These are phyloP conservation scores for Bursaphelenchus mucronatus DNA, from an alignment of 1,140 invertebrate genomes.

Conservation along the genomic window DNA sequence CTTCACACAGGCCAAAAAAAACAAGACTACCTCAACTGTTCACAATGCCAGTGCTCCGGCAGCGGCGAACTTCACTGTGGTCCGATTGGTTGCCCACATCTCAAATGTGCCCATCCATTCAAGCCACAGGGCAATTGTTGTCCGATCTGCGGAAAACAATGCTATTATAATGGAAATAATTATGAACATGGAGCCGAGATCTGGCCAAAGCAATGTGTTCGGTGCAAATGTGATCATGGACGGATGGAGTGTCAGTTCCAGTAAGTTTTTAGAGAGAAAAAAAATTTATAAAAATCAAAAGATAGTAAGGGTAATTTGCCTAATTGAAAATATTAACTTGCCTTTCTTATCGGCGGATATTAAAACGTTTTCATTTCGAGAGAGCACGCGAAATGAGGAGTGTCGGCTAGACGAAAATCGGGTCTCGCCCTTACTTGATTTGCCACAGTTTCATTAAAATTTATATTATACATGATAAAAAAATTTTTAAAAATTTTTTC, in stretches of 20 bases:
- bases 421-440: too few species aligned
- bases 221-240: conserved; percentile 42
- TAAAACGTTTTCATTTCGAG: conserved; percentile 12
- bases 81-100: conserved; percentile 41
- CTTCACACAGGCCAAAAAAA: background rate
- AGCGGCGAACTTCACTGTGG: conserved; percentile 41
- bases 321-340: conserved; percentile 5
- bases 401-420: too few species aligned
- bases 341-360: too few species aligned
- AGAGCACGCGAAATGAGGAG: too few species aligned
- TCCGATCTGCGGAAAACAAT: conserved; percentile 44
- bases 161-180: conserved; percentile 42
- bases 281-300: conserved; percentile 21
- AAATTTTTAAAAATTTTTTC: conserved; percentile 25
- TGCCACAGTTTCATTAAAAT: conserved; percentile 11
- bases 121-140: conserved; percentile 33
- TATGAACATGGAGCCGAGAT: conserved; percentile 40
- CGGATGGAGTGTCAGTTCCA: conserved; percentile 53
- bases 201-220: conserved; percentile 52
- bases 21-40: conserved; percentile 23
- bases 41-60: conserved; percentile 44
- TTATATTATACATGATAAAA: background rate
- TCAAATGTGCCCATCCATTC: conserved; percentile 44
- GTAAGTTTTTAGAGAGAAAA: conserved; percentile 29
- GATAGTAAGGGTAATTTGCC: background rate